These are phyloP conservation scores for Caenorhabditis remanei DNA, from an alignment of 1,140 invertebrate species.

Conservation along the genomic window DNA sequence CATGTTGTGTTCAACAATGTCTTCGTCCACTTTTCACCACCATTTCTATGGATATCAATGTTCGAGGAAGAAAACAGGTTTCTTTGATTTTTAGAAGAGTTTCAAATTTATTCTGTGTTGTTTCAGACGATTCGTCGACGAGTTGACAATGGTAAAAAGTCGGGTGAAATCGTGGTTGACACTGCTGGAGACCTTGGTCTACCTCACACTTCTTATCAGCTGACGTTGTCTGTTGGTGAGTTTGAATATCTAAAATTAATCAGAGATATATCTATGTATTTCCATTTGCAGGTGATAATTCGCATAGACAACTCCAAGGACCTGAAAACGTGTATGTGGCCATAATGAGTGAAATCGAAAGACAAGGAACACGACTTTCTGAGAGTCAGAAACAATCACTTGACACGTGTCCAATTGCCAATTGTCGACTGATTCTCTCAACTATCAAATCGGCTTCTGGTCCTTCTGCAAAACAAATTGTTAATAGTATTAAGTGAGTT, in stretches of 20 bases:
- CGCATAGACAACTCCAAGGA: constrained; percentile 55
- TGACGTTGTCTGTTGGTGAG: constrained; percentile 57
- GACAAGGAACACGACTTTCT: constrained; percentile 57
- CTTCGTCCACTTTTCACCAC: constrained; percentile 60
- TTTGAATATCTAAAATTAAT: not conserved
- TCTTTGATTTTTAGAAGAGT: not conserved
- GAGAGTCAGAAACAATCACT: constrained; percentile 61
- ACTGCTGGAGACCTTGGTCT: constrained; percentile 58
- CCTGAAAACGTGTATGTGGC: constrained; percentile 66
- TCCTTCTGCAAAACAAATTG: constrained; percentile 61
- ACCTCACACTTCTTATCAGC: constrained; percentile 56
- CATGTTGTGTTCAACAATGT: constrained; percentile 58
- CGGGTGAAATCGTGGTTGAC: constrained; percentile 61
- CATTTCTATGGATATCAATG: constrained; percentile 62
- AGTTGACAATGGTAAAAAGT: constrained; percentile 62
- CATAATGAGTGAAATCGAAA: constrained; percentile 64
- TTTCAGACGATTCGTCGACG: constrained; percentile 56
- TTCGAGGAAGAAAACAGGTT: constrained; percentile 65
- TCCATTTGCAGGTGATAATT: constrained; percentile 12
- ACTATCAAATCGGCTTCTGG: constrained; percentile 53
- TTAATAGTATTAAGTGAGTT: constrained; percentile 64
- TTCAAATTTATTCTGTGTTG: not conserved
- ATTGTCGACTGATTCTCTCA: constrained; percentile 59
- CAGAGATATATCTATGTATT: no score
- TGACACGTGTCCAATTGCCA: constrained; percentile 62